Base-by-base conservation (phyloP, 2,113 vertebrate genomes). In the Anser brachyrhynchus region DNA sequence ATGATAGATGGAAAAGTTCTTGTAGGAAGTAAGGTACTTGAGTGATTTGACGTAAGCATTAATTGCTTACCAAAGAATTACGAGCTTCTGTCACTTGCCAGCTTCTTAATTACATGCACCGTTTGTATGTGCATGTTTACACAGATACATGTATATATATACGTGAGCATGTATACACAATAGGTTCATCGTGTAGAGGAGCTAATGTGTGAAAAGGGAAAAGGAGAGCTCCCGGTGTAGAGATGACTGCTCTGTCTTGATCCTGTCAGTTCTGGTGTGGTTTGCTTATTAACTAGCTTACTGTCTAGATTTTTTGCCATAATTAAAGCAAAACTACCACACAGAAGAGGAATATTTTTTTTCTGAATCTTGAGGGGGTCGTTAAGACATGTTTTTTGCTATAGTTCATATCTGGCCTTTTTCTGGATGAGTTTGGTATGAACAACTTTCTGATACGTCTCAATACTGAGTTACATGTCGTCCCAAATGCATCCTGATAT, bases 131-230 rank as follows among this genome's bases (percentile, higher is more conserved):
- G 10, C 33, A 14, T 76, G 19, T 79, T 86, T 69, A 43, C 43
- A 55, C 58, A 29, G 16, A 10, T n/a, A 9, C 9, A 5, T 13
- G 6, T 49, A 3, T 54, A 13, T 13, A 11, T 23, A 9, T 13
- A 29, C 0, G 0, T 5, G 2, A 28, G 5, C n/a, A 3, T 58
- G 5, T 22, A 5, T 28, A 46, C 16, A 22, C 39, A 39, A 1
- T 13, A 28, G 9, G 8, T 41, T 81, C 71, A 16, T 65, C 9
- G 29, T 52, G 25, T 39, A 3, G 4, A 21, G 5, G 19, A 44
- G 28, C 19, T 33, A 10, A 7, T 14, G 31, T 37, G 43, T 19
- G 49, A 58, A 79, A 28, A 0, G 2, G 46, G 72, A 87, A 26
- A 67, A 41, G 72, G 59, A 89, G 64, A 84, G 54, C 11, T 91